phyloP scores from a whole-genome alignment of 2,113 vertebrate species.

The Corydoras sp. region DNA sequence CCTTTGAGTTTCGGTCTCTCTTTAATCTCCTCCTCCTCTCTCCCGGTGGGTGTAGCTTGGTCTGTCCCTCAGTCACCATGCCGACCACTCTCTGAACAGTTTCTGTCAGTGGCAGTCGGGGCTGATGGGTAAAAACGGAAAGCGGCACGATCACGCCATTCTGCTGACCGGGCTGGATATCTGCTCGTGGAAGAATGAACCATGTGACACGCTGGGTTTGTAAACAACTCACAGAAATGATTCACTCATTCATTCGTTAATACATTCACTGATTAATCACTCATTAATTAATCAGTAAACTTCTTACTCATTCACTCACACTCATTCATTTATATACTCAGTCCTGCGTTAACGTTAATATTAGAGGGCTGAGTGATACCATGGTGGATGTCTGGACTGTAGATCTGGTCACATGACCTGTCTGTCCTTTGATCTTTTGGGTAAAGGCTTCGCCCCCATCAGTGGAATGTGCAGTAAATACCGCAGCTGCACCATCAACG shows the following conservation, averaged over 20 bases:
- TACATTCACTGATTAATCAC: too few relatives aligned
- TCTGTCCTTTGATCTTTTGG: neutral
- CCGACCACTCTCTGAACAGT: conserved; percentile 93
- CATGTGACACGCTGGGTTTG: conserved; percentile 94
- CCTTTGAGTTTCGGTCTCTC: neutral
- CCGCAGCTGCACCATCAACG: conserved; percentile 96
- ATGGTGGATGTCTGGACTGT: too few relatives aligned
- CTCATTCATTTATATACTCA: too few relatives aligned
- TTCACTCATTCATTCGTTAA: too few relatives aligned
- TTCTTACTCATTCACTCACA: too few relatives aligned
- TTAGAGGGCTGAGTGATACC: too few relatives aligned
- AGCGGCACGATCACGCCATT: conserved; percentile 90
- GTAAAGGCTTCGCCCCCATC: conserved; percentile 91
- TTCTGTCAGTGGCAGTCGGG: conserved; percentile 98
- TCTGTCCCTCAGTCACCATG: conserved; percentile 86
- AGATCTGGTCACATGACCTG: too few relatives aligned
- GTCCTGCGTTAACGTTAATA: too few relatives aligned
- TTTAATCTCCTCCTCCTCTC: neutral
- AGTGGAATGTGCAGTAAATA: conserved; percentile 98
- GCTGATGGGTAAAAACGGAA: conserved; percentile 83
- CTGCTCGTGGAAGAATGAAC: conserved; percentile 98
- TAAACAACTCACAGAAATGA: neutral
- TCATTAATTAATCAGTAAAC: too few relatives aligned
- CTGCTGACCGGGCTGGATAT: conserved; percentile 94
- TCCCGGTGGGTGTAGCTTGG: conserved; percentile 67